A percentile compares a stretch with the other conserved stretches of the same genome.
phyloP scores from a whole-genome alignment of 2,113 vertebrate species.

The Xerus inauris region DNA sequence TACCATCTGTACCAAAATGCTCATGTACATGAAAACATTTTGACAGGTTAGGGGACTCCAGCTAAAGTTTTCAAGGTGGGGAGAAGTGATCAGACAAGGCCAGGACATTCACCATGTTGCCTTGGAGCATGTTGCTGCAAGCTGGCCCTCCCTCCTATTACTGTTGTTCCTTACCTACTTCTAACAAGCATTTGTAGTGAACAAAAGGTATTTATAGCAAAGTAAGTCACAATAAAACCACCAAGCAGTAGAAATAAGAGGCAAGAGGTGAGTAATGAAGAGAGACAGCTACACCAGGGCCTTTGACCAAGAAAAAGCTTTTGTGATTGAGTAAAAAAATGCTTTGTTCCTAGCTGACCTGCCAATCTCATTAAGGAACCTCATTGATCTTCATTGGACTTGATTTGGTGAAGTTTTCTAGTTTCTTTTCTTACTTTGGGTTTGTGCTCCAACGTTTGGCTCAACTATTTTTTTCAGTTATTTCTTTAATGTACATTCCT shows the following conservation, averaged over 20 bases:
- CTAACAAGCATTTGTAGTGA: background rate
- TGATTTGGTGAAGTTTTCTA: background rate
- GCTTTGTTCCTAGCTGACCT: background rate
- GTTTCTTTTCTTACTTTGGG: background rate
- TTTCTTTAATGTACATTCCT: background rate
- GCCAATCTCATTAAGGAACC: background rate
- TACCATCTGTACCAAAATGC: background rate
- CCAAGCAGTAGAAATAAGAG: background rate
- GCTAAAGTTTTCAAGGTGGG: background rate
- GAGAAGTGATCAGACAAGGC: background rate
- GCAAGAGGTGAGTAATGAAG: background rate
- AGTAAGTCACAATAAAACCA: background rate
- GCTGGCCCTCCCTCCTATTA: too few species aligned
- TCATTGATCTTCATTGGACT: background rate
- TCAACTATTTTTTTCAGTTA: background rate
- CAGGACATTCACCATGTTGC: background rate
- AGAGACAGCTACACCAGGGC: background rate
- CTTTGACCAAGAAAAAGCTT: background rate
- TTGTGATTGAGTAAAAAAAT: background rate
- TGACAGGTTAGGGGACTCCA: background rate
- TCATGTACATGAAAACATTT: background rate
- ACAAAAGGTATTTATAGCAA: background rate
- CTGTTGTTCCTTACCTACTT: background rate
- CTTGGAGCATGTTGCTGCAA: background rate
- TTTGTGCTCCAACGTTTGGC: background rate